Base-by-base conservation (phyloP, 2,113 vertebrate genomes). In the Tapirus terrestris region DNA sequence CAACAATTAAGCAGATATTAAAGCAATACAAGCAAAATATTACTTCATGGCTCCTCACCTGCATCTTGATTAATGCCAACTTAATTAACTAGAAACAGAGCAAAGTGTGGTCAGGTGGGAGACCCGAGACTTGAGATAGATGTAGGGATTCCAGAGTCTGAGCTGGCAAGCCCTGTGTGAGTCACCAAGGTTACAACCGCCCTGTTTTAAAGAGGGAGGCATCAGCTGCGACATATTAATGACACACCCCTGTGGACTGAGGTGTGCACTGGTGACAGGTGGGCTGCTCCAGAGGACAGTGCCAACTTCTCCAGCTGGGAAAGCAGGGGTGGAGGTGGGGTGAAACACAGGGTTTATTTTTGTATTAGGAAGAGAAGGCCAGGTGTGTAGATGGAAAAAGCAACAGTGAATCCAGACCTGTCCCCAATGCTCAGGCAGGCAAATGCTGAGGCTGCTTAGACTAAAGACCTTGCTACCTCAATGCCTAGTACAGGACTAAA, bases 101-200 rank as follows among this genome's bases (percentile, higher is more conserved):
- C 73, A 33, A 75, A 18, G 60, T 33, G 6, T 67, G 70, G 94
- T 76, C 96, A 87, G 56, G 61, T 53, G 90, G 90, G 97, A 95
- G 88, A 87, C 92, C 92, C n/a, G 2, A 45, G 13, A 93, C 67
- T 87, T 56, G 60, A 88, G 53, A 76, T 3, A 36, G 29, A 58
- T 16, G 29, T 33, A 89, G 7, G n/a, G 77, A 94, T 88, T 96
- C 70, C 76, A n/a, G 81, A 73, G 33, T 29, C 12, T 80, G 4
- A 53, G 51, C 73, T 67, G 48, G 80, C 84, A 86, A 7, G 53
- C 65, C 84, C 13, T 13, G 72, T 72, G 77, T 73, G 95, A 97
- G 89, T 97, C 98, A 87, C 84, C 23, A 39, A 83, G 89, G 98
- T 97, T 95, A 98, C 96, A 90, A 58, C 72, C 65, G 61, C 39